Evolutionary conservation across 2,797 vertebrate genomes (phyloP), one percentile per base, ranked within the genome.

Genomic region (Hipposideros larvatus): DNA sequence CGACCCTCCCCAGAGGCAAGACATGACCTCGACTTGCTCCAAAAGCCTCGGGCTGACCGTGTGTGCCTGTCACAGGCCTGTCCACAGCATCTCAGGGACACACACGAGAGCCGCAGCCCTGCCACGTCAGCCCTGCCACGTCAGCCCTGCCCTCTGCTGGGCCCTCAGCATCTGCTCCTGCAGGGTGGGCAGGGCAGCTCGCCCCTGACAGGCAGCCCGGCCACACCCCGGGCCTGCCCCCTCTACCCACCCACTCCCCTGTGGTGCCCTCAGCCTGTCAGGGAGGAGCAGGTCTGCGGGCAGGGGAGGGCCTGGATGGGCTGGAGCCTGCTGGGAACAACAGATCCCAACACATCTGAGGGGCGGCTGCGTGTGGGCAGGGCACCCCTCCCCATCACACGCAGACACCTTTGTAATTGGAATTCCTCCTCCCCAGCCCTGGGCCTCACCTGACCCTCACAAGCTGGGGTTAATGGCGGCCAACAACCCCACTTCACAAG

Each of bases 401-500:
- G 4, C 63, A 66, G 14, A 19, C 1, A 4, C 74, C n/a, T 13
- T 19, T 37, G 13, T 0, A 15, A 4, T 43, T 26, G 61, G 37
- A 31, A 10, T 11, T 28, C 37, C 37, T 37, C 37, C 41, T 21
- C 14, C 7, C 51, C n/a, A 37, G 37, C 24, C 57, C 78, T 55
- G 3, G 14, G 77, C 14, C 53, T 21, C 66, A 10, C 11, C 57
- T 28, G 21, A 26, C 21, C 43, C 59, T 2, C 78, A 41, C 19
- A 4, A 22, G 34, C 61, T 14, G 51, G 41, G 57, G 43, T 43
- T 34, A 24, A 5, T 15, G 41, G 37, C 78, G 43, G 31, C 14
- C 13, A 9, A 18, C n/a, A 11, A 21, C 31, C 2, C 14, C 48
- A 48, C 37, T 6, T 21, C 26, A 7, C 1, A 2, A 2, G n/a